Evolutionary conservation across 2,888 invertebrate genomes (phyloP).

Genomic region (Mythimna lalbum): DNA sequence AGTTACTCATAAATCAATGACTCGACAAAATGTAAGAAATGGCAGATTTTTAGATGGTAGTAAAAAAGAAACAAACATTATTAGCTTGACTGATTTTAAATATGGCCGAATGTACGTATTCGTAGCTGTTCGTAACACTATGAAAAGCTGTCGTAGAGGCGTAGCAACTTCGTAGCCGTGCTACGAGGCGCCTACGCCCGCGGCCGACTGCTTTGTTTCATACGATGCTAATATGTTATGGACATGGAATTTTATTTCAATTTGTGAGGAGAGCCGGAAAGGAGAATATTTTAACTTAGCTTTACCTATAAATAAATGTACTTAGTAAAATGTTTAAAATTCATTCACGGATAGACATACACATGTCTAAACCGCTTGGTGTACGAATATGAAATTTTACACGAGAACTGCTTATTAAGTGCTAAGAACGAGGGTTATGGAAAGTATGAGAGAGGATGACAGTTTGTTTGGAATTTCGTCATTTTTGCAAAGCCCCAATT

Average conservation of each 20-base stretch:
- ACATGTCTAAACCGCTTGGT: background rate
- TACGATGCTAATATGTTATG: conserved; percentile 18
- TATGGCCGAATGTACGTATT: conserved; percentile 12
- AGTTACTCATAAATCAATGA: no score
- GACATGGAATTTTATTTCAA: conserved; percentile 48
- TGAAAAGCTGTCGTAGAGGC: conserved; percentile 49
- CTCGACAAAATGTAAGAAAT: no score
- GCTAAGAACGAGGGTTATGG: background rate
- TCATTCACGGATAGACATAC: no score
- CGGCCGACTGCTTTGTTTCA: conserved; percentile 42
- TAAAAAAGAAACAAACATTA: background rate
- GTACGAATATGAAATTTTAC: background rate
- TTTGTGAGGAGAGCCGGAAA: background rate
- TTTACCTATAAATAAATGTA: no score
- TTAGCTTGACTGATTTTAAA: conserved; percentile 1
- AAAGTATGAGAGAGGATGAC: background rate
- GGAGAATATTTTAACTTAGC: no score
- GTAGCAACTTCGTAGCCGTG: conserved; percentile 53
- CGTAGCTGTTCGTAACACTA: conserved; percentile 51
- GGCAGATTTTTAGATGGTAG: no score
- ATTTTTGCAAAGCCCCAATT: background rate
- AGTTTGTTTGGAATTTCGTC: background rate
- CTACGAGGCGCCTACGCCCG: conserved; percentile 60
- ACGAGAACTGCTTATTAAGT: background rate
- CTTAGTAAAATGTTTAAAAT: no score